phyloP scores from a whole-genome alignment of 1,140 invertebrate genomes.

The Bombus huntii region DNA sequence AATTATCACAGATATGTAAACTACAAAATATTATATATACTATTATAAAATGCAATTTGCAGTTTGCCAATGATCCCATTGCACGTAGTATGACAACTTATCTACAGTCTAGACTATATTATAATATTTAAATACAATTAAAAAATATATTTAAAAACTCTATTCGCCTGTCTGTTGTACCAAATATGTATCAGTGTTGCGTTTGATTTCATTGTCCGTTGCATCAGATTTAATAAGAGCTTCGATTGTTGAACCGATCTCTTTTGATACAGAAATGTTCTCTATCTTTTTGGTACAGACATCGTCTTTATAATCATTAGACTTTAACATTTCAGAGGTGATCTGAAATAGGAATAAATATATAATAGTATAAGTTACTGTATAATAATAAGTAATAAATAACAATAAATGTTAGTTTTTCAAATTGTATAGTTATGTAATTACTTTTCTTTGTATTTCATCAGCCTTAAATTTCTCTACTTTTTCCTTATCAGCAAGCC shows the following conservation, averaged over 20 bases:
- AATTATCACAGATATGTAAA: conserved; percentile 83
- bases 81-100: conserved; percentile 69
- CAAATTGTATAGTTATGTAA: neutral
- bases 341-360: conserved; percentile 45
- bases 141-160: conserved; percentile 69
- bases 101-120: conserved; percentile 62
- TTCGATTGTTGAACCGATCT: conserved; percentile 59
- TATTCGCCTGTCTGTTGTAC: conserved; percentile 54
- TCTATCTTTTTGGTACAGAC: conserved; percentile 54
- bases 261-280: conserved; percentile 52
- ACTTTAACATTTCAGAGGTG: conserved; percentile 56
- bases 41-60: conserved; percentile 78
- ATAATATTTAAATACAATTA: conserved; percentile 69
- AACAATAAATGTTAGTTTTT: neutral
- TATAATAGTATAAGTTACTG: neutral
- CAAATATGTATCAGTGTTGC: conserved; percentile 59
- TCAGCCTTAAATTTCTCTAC: conserved; percentile 74
- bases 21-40: conserved; percentile 80
- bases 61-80: conserved; percentile 70
- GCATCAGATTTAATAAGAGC: conserved; percentile 59
- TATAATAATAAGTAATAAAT: too few relatives aligned
- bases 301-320: conserved; percentile 59
- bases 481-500: conserved; percentile 75
- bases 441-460: conserved; percentile 75
- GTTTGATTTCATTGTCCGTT: conserved; percentile 60